Evolutionary conservation across 1,140 invertebrate species (phyloP).

Genomic region (Whitmania pigra): DNA sequence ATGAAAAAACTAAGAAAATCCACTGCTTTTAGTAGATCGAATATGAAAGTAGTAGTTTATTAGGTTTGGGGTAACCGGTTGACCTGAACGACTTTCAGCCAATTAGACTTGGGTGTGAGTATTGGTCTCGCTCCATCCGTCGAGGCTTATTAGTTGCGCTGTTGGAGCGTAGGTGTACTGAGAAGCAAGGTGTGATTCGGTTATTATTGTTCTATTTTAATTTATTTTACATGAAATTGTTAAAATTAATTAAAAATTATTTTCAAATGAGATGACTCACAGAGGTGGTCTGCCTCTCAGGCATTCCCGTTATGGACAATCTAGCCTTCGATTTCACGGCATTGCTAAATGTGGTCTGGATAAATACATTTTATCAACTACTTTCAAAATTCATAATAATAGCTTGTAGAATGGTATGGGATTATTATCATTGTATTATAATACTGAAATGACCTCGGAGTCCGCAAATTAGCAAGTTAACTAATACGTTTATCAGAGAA

Average conservation of each 20-base stretch:
- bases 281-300: slow-evolving; percentile 21
- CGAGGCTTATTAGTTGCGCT: slow-evolving; percentile 22
- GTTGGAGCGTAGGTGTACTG: slow-evolving; percentile 22
- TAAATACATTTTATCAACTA: neutral
- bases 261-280: slow-evolving; percentile 8
- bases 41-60: no score
- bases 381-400: neutral
- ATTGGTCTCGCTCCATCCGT: slow-evolving; percentile 20
- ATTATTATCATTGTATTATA: no score
- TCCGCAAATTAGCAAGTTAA: no score
- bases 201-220: neutral
- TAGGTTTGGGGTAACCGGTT: no score
- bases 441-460: no score
- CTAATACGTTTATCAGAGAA: no score
- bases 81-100: neutral
- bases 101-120: slow-evolving; percentile 22
- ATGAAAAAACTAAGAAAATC: no score
- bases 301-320: slow-evolving; percentile 22
- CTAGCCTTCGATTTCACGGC: slow-evolving; percentile 23
- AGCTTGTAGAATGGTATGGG: neutral
- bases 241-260: neutral
- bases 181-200: neutral
- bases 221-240: neutral
- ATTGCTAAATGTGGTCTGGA: slow-evolving; percentile 23
- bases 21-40: no score